Evolutionary conservation across 2,797 vertebrate genomes (phyloP), one percentile per base, ranked within the genome.

Genomic region (Leptoclinus maculatus): DNA sequence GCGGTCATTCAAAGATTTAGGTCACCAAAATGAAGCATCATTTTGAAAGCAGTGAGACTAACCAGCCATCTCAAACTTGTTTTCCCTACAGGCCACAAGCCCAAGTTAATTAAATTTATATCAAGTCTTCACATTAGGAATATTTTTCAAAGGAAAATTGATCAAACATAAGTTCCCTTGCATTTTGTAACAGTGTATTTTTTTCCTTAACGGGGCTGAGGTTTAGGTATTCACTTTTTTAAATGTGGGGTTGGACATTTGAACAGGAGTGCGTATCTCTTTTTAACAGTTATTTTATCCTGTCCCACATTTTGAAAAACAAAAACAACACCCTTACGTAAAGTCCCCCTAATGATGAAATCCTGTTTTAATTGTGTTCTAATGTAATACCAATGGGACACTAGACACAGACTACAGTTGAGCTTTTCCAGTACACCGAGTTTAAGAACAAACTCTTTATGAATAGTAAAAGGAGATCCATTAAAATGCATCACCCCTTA

Each of bases 401-500:
- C 17, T 32, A 62, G 16, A 43, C 47, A 49, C 47, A 82, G 75
- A 71, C 74, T 54, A 67, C 66, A 47, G 74, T 59, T 69, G 68
- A 89, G 88, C 74, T 83, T 91, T 89, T 91, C 81, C 88, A 87
- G 90, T 84, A 88, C 86, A 87, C 74, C 3, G 41, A 88, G 71
- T 76, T 79, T 49, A 83, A 91, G 90, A 92, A 88, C 83, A 91
- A 92, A 92, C 87, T 87, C 83, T 85, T 91, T 83, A 90, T 91
- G 87, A 93, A 91, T 73, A 92, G 87, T 66, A 80, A 92, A 90
- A 88, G 82, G 81, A 90, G 85, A 85, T 80, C 79, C 70, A 92
- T 91, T 93, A 92, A 93, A 92, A 93, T 92, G 89, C 71, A 87
- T 92, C 88, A 86, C 63, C 85, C 86, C 82, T 88, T 66, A 79